phyloP scores from a whole-genome alignment of 2,797 vertebrate species.

The Gadopsis marmoratus region DNA sequence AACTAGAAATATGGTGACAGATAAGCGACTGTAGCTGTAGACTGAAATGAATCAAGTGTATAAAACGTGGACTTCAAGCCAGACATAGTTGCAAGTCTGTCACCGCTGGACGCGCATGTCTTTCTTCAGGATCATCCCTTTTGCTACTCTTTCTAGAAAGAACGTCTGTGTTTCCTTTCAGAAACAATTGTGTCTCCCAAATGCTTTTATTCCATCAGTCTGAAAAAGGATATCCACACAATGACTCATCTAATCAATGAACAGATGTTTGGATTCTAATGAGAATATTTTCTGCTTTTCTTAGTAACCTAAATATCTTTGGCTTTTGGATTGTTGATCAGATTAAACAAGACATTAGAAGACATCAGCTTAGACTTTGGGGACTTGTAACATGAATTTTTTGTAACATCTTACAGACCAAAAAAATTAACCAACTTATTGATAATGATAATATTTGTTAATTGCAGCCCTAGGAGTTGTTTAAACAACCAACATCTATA shows the following conservation, averaged over 20 bases:
- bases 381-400: neutral
- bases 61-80: neutral
- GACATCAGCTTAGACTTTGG: neutral
- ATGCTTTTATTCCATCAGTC: conserved; percentile 4
- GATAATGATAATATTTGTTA: neutral
- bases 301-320: neutral
- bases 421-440: neutral
- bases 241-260: conserved; percentile 20
- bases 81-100: neutral
- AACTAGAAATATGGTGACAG: neutral
- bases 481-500: neutral
- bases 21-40: neutral
- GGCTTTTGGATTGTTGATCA: neutral
- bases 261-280: conserved; percentile 62
- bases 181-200: neutral
- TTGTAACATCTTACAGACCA: neutral
- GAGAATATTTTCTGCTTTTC: neutral
- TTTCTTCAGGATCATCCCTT: neutral
- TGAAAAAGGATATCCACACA: conserved; percentile 21
- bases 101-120: neutral
- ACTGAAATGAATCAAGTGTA: neutral
- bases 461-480: neutral
- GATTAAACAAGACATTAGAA: neutral
- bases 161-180: conserved; percentile 11
- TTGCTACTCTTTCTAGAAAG: neutral